These are phyloP conservation scores for Troglohyphantes excavatus DNA, from an alignment of 2,888 invertebrate species.

Conservation along the genomic window DNA sequence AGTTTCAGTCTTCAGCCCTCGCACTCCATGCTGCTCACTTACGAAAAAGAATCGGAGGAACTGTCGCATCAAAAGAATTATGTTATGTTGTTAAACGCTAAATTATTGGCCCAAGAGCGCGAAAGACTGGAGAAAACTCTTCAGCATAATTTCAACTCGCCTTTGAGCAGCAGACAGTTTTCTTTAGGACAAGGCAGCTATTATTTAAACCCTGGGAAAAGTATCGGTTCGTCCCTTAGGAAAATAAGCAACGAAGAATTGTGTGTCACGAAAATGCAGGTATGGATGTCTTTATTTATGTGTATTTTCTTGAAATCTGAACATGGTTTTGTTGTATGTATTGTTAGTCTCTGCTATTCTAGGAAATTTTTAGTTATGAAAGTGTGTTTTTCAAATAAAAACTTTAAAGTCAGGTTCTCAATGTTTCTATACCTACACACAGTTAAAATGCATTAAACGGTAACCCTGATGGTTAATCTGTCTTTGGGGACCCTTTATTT, in stretches of 20 bases:
- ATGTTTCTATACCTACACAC: too few relatives aligned
- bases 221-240: conserved; percentile 82
- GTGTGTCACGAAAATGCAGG: conserved; percentile 83
- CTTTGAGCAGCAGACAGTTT: conserved; percentile 12
- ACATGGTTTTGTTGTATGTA: too few relatives aligned
- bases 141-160: conserved; percentile 47
- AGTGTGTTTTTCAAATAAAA: too few relatives aligned
- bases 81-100: conserved; percentile 64
- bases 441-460: too few relatives aligned
- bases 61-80: conserved; percentile 67
- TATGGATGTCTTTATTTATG: conserved; percentile 79
- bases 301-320: too few relatives aligned
- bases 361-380: too few relatives aligned
- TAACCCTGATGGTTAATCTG: too few relatives aligned
- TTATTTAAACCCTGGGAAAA: conserved; percentile 79
- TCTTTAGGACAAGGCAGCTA: conserved; percentile 77
- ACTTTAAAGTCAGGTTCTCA: too few relatives aligned
- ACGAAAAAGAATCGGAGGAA: conserved; percentile 68
- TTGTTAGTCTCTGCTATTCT: too few relatives aligned
- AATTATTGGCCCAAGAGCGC: conserved; percentile 60
- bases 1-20: conserved; percentile 30
- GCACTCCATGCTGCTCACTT: conserved; percentile 38
- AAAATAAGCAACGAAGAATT: conserved; percentile 83
- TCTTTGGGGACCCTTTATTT: too few relatives aligned
- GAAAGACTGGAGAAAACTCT: conserved; percentile 60